Evolutionary conservation across 2,888 invertebrate genomes (phyloP).

Genomic region (Caenorhabditis sulstoni): DNA sequence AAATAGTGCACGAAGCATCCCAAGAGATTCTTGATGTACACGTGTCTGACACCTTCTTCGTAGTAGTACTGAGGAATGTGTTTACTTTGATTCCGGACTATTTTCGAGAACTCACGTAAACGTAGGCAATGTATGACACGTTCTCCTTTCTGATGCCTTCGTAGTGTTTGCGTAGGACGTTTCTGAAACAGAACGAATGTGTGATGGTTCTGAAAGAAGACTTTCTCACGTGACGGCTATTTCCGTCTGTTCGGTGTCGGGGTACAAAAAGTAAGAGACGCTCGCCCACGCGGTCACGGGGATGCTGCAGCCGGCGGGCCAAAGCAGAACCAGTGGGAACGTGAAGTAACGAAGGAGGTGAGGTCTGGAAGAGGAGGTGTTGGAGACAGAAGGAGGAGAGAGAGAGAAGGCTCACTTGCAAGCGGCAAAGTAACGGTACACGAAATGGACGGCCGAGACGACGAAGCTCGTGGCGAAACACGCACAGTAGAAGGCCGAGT

Average conservation of each 20-base stretch:
- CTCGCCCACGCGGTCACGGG: conserved; percentile 51
- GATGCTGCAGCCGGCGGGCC: conserved; percentile 37
- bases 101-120: conserved; percentile 21
- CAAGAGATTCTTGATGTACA: conserved; percentile 42
- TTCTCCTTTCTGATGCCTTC: conserved; percentile 39
- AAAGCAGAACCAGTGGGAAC: conserved; percentile 23
- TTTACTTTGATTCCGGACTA: not conserved
- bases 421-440: conserved; percentile 50
- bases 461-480: conserved; percentile 48
- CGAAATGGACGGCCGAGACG: conserved; percentile 42
- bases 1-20: conserved; percentile 54
- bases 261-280: conserved; percentile 56
- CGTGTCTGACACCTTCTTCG: conserved; percentile 19
- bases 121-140: conserved; percentile 54
- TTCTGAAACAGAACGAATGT: not conserved
- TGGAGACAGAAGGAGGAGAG: not conserved
- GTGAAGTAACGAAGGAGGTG: conserved; percentile 37
- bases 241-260: conserved; percentile 49
- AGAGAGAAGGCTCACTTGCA: conserved; percentile 38
- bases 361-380: conserved; percentile 21
- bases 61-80: conserved; percentile 37
- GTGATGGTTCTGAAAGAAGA: not conserved
- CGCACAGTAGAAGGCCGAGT: conserved; percentile 45
- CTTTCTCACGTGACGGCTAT: conserved; percentile 37
- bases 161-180: conserved; percentile 44